Evolutionary conservation across 2,888 invertebrate genomes (phyloP).

Genomic region (Bembecia ichneumoniformis): DNA sequence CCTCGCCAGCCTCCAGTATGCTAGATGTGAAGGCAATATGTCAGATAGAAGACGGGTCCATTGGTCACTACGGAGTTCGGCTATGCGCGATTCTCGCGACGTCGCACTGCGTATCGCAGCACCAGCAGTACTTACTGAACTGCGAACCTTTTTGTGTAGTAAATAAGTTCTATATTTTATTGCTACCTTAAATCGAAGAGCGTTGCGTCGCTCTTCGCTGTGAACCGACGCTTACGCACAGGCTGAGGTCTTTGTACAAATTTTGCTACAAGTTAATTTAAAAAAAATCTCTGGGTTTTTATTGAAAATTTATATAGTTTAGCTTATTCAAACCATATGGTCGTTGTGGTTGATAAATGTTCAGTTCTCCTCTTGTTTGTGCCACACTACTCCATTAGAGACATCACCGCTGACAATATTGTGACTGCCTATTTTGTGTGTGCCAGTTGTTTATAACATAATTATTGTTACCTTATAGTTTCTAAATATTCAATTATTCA

Average conservation of each 20-base stretch:
- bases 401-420: constrained; percentile 8
- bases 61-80: too few relatives aligned
- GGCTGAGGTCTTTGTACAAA: neutral
- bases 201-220: too few relatives aligned
- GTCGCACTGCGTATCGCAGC: too few relatives aligned
- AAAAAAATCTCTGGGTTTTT: neutral
- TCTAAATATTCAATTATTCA: constrained; percentile 13
- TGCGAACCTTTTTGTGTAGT: too few relatives aligned
- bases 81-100: too few relatives aligned
- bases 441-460: constrained; percentile 3
- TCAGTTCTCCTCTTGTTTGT: constrained; percentile 12
- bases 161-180: too few relatives aligned
- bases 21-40: too few relatives aligned
- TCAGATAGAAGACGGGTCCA: too few relatives aligned
- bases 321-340: constrained; percentile 3
- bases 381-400: constrained; percentile 19
- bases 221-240: too few relatives aligned
- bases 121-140: too few relatives aligned
- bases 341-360: constrained; percentile 27
- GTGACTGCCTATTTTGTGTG: constrained; percentile 7
- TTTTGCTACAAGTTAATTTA: neutral
- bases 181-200: too few relatives aligned
- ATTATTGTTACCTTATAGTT: constrained; percentile 1
- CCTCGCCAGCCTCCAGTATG: too few relatives aligned
- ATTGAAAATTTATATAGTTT: neutral